Conservation (phyloP, 2,797 vertebrate species). For the Schizopygopsis pylzovi region DNA sequence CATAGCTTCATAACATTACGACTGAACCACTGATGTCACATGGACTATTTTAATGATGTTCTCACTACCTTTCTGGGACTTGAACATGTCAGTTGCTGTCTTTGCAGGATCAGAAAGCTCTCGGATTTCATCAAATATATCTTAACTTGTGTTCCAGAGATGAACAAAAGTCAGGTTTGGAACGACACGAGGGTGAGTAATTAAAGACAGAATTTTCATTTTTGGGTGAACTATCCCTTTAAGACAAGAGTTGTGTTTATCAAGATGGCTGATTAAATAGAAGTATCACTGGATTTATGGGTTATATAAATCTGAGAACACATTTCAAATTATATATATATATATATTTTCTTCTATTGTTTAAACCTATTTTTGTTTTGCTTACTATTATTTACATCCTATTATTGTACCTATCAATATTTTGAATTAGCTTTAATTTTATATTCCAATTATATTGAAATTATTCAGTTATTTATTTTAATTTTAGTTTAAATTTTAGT, state of each 20-base stretch:
- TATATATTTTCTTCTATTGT: background rate
- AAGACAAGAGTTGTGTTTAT: too few relatives aligned
- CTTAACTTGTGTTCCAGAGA: too few relatives aligned
- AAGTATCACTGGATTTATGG: background rate
- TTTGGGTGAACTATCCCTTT: too few relatives aligned
- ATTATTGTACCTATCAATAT: background rate
- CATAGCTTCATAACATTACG: background rate
- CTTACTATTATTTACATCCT: background rate
- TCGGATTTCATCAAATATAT: too few relatives aligned
- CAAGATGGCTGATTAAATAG: background rate
- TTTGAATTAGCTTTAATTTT: too few relatives aligned
- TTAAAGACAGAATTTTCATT: too few relatives aligned
- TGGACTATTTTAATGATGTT: background rate
- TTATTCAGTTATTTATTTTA: background rate
- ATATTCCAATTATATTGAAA: background rate
- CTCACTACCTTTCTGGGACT: background rate
- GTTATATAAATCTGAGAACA: background rate
- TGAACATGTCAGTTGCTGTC: background rate
- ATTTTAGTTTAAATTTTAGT: background rate
- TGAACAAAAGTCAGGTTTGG: too few relatives aligned
- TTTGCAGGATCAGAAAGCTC: too few relatives aligned
- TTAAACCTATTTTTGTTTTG: background rate
- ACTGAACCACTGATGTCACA: background rate
- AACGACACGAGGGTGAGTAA: too few relatives aligned
- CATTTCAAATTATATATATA: background rate